phyloP scores from a whole-genome alignment of 2,113 vertebrate species.

The Myodes glareolus region DNA sequence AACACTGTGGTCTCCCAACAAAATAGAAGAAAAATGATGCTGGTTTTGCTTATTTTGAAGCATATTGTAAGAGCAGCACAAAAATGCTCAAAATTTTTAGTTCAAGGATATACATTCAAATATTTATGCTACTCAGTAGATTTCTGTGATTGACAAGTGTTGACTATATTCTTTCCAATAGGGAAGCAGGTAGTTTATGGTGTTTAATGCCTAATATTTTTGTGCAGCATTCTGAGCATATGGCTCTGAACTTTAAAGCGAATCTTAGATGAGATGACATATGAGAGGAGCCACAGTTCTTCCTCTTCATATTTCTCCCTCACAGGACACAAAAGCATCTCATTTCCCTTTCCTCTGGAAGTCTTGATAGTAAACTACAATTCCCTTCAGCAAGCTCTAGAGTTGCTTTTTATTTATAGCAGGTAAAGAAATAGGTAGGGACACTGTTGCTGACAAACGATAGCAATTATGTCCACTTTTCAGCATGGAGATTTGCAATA shows the following conservation, averaged over 20 bases:
- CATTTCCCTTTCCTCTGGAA: slow-evolving; percentile 58
- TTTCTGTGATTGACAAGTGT: neutral
- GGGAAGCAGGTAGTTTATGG: neutral
- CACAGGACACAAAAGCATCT: neutral
- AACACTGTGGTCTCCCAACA: neutral
- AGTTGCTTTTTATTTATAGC: slow-evolving; percentile 63
- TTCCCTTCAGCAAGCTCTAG: slow-evolving; percentile 38
- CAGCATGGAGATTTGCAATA: slow-evolving; percentile 28
- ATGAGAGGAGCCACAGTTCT: neutral
- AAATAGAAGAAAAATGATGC: neutral
- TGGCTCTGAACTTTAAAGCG: neutral
- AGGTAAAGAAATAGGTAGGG: slow-evolving; percentile 32
- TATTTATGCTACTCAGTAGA: neutral
- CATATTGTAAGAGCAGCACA: neutral
- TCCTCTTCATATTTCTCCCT: slow-evolving; percentile 40
- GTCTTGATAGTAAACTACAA: neutral
- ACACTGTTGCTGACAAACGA: slow-evolving; percentile 60
- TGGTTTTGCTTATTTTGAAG: neutral
- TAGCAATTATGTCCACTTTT: slow-evolving; percentile 61
- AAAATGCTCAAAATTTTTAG: neutral
- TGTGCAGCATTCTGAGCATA: neutral
- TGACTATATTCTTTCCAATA: neutral
- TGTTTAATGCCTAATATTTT: neutral
- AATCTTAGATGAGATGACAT: neutral
- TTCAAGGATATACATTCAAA: neutral